Evolutionary conservation across 2,888 invertebrate species (phyloP).

Genomic region (Amphipoea lucens): DNA sequence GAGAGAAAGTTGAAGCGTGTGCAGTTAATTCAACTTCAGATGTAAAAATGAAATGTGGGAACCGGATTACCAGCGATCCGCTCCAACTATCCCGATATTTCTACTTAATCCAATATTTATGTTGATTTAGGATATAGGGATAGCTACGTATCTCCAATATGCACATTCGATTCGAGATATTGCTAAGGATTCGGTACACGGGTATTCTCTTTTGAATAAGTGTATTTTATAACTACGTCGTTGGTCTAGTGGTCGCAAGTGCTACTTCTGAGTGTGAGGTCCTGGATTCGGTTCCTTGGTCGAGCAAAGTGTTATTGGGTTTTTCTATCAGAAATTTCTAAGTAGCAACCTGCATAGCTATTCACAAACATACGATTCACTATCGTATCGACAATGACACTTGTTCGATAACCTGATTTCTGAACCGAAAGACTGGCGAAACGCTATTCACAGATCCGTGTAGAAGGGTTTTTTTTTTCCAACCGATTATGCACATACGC

Average conservation of each 20-base stretch:
- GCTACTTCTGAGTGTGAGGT: background rate
- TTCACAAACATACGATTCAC: too few species aligned
- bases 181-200: background rate
- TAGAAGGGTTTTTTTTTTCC: too few species aligned
- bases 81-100: background rate
- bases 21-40: constrained; percentile 10
- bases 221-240: background rate
- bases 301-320: background rate
- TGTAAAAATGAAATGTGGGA: constrained; percentile 31
- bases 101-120: background rate
- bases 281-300: background rate
- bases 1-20: background rate
- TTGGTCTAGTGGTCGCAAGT: background rate
- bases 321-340: too few species aligned
- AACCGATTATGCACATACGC: too few species aligned
- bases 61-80: background rate
- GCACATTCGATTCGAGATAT: background rate
- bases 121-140: background rate
- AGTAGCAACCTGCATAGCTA: background rate
- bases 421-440: too few species aligned
- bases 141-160: background rate
- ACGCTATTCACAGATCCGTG: too few species aligned
- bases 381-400: too few species aligned
- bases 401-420: too few species aligned
- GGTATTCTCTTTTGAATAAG: too few species aligned